Base-by-base conservation (phyloP, 2,888 invertebrate species). In the Xylota sylvarum region DNA sequence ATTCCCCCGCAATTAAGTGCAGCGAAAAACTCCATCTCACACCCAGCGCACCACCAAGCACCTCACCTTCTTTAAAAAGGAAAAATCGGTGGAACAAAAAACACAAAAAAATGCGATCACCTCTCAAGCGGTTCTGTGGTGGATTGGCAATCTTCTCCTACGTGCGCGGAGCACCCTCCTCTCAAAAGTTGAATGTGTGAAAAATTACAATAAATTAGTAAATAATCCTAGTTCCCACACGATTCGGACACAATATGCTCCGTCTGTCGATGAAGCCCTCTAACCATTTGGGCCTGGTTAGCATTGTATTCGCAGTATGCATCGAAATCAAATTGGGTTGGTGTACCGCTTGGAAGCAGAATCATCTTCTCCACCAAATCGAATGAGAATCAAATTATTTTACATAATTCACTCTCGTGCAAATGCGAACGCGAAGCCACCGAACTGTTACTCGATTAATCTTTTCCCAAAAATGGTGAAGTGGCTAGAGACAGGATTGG, bases 131-230 rank as follows among this genome's bases (percentile, higher is more conserved):
- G 50, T 60, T 78, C 46, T 55, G 43, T 56, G 27, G 43, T 27
- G 79, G 52, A 84, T 79, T 69, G 74, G 73, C 73, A 83, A 83
- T 56, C 56, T 23, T 69, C 74, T 70, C 69, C 85, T 80, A 76
- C 65, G 72, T 55, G 65, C 70, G 58, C 76, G 37, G 65, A 81
- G 58, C 76, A 74, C 85, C 67, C 73, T 69, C 50, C 12, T 58
- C 69, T 7, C 23, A 12, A 40, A 74, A 35, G 52, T 58, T 81
- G 77, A 35, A 86, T 86, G 82, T 86, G 86, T 86, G 82, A 86
- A 86, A 81, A 82, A 86, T 86, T 69, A 77, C 86, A 86, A 81
- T 73, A 86, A 86, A 86, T 86, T 81, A 81, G 81, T 81, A 73
- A 86, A 62, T 77, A 56, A 86, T 81, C 69, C 62, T 40, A 69